Percentiles rank a stretch among this genome's conserved stretches.
phyloP scores from a whole-genome alignment of 2,113 vertebrate species.

The Thalassarche chlororhynchos region DNA sequence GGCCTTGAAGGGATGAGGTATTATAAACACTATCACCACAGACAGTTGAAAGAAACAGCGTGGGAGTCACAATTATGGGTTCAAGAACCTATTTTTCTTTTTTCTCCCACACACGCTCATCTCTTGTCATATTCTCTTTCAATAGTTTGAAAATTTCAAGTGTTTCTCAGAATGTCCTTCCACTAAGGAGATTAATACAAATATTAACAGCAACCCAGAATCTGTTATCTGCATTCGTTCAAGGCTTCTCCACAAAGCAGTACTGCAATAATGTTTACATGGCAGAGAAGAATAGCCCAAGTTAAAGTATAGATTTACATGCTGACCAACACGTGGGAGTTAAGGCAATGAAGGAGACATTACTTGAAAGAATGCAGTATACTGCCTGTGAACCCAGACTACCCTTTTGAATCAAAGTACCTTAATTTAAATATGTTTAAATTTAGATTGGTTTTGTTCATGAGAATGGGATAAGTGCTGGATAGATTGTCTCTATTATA shows the following conservation, averaged over 20 bases:
- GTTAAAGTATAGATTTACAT: not conserved
- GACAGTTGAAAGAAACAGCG: conserved; percentile 73
- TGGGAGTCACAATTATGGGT: conserved; percentile 78
- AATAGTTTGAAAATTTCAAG: conserved; percentile 56
- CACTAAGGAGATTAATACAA: not conserved
- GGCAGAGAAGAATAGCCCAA: not conserved
- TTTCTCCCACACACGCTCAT: conserved; percentile 70
- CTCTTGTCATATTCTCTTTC: conserved; percentile 67
- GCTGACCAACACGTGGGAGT: not conserved
- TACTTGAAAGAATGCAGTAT: not conserved
- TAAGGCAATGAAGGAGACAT: not conserved
- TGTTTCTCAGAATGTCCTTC: conserved; percentile 50
- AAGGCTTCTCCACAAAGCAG: not conserved
- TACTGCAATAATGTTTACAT: not conserved
- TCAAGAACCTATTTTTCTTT: conserved; percentile 72
- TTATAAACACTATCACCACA: conserved; percentile 64
- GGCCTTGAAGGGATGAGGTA: conserved; percentile 52
- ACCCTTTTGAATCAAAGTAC: not conserved
- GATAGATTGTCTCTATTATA: not conserved
- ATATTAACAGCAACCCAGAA: not conserved
- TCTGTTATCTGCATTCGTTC: not conserved
- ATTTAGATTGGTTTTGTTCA: not conserved
- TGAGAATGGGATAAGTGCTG: not conserved
- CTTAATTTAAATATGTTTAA: not conserved
- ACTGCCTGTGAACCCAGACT: not conserved